phyloP scores from a whole-genome alignment of 2,888 invertebrate genomes.

The Oxytorus armatus region DNA sequence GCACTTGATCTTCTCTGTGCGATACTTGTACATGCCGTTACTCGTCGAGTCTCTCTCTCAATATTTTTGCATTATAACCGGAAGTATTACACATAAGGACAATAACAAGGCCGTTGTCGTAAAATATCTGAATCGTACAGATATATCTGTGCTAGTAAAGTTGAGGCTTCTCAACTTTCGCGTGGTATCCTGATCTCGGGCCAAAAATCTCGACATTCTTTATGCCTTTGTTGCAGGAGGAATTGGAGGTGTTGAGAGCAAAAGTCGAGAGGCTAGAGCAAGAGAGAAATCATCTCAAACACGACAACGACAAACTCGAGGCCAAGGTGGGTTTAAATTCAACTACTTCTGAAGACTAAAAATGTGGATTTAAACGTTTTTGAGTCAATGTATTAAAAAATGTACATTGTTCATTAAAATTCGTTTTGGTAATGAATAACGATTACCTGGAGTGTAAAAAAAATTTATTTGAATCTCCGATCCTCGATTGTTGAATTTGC shows the following conservation, averaged over 20 bases:
- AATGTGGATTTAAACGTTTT: not conserved
- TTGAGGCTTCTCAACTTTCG: slow-evolving; percentile 30
- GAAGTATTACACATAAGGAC: slow-evolving; percentile 23
- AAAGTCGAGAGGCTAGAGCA: slow-evolving; percentile 95
- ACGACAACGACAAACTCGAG: slow-evolving; percentile 95
- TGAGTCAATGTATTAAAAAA: not conserved
- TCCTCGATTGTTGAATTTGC: no score
- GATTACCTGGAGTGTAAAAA: not conserved
- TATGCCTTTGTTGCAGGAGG: slow-evolving; percentile 88
- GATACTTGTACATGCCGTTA: not conserved
- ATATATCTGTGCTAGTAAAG: slow-evolving; percentile 1
- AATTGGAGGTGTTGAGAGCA: slow-evolving; percentile 91
- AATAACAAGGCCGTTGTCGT: slow-evolving; percentile 5
- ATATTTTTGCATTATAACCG: not conserved
- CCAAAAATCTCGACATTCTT: slow-evolving; percentile 55
- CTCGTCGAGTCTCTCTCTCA: not conserved
- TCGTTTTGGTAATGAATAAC: not conserved
- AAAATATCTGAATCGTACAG: slow-evolving; percentile 3
- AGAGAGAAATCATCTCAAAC: slow-evolving; percentile 93
- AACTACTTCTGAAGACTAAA: not conserved
- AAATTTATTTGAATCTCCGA: no score
- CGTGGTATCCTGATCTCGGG: slow-evolving; percentile 22
- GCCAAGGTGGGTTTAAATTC: slow-evolving; percentile 90
- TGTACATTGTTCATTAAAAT: not conserved
- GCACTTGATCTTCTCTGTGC: no score